These are phyloP conservation scores for Cotesia typhae DNA, from an alignment of 1,140 invertebrate species.

Conservation along the genomic window DNA sequence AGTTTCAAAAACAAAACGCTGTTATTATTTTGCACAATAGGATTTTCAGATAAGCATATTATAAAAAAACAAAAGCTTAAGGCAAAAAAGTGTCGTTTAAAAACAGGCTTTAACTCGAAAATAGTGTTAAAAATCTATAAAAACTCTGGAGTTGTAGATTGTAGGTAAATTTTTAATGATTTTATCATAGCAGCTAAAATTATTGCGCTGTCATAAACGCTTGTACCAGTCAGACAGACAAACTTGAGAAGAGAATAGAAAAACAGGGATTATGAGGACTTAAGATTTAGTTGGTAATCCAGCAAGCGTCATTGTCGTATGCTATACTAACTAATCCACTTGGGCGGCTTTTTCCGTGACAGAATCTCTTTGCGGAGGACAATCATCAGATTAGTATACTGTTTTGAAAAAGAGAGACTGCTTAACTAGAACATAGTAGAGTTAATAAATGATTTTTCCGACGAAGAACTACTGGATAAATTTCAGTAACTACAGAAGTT, in stretches of 20 bases:
- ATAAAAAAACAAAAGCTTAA: no score
- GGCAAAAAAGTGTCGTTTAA: no score
- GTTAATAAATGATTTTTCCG: background rate
- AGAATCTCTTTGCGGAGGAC: background rate
- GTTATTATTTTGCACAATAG: no score
- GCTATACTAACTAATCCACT: background rate
- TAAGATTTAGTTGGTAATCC: background rate
- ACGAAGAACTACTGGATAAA: background rate
- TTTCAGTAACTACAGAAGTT: background rate
- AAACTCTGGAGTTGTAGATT: background rate
- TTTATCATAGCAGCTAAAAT: background rate
- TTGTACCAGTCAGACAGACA: constrained; percentile 7
- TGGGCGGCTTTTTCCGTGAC: background rate
- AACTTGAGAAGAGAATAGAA: background rate
- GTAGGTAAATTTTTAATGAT: background rate
- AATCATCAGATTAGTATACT: background rate
- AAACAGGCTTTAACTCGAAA: background rate
- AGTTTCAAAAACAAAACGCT: no score
- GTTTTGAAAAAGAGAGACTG: background rate
- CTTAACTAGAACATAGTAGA: background rate
- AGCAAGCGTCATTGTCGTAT: constrained; percentile 6
- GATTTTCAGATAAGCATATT: no score
- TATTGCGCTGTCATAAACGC: background rate
- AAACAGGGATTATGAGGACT: constrained; percentile 3
- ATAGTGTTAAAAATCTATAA: background rate